Base-by-base conservation (phyloP, 2,797 vertebrate species). In the Brachyrhaphis roseni region DNA sequence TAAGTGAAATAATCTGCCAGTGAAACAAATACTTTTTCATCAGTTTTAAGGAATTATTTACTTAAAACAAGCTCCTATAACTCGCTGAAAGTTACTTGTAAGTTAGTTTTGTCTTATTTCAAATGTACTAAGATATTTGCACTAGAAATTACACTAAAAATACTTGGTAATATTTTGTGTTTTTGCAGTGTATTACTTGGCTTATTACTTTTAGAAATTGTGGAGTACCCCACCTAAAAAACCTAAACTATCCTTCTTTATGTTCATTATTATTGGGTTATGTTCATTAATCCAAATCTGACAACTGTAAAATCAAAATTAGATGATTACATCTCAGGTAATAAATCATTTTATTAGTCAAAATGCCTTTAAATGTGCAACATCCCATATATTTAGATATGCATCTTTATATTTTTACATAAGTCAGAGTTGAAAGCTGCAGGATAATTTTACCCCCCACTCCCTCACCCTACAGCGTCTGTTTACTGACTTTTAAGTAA, bases 401-500 rank as follows among this genome's bases (percentile, higher is more conserved):
- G 43, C 26, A 57, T 59, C 75, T 75, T 83, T 59, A 76, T 77
- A 41, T 77, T 83, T 73, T 55, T 59, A 28, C 45, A 74, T 31
- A 11, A 51, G 26, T 2, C 49, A 0, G 66, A 70, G 39, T 23
- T 76, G 83, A 79, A 82, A 77, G 68, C 75, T 36, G 23, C 39
- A 78, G 64, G 77, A 62, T 74, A 74, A 51, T 84, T 78, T 70
- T 47, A 62, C 64, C 76, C 75, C 86, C 81, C 80, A 76, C 20
- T 51, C 77, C 70, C 84, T 78, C 78, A 75, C 2, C 49, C 51
- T 8, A 10, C 86, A 26, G 85, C 45, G 81, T 89, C 84, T 91
- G 87, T 94, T 92, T 92, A 87, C 91, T n/a, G 78, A 75, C 79
- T 91, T 53, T 79, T 91, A 82, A 92, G 90, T 91, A 85, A 86